Evolutionary conservation across 2,797 vertebrate species (phyloP), one percentile per base, ranked within the genome.

Genomic region (Molothrus aeneus): DNA sequence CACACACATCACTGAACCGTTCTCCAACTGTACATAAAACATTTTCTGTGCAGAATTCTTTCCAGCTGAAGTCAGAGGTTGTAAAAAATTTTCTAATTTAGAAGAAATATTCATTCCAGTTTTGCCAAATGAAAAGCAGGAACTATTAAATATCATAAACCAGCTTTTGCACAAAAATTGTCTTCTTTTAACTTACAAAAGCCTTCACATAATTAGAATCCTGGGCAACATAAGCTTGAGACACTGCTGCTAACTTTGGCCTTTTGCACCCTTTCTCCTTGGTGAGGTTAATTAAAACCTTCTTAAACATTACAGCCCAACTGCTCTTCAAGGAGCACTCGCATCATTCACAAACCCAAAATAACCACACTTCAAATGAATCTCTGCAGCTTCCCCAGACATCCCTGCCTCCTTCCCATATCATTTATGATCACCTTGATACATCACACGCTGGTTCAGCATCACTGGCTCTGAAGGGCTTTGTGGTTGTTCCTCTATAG

Each of bases 81-180:
- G 42, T 20, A 47, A 69, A 86, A 6, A 4, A 1, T 6, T 10
- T 77, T 89, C 34, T 54, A 6, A 38, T 80, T 78, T 61, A 86
- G 50, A 84, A 57, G 50, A 79, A 90, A 74, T 48, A 71, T 26
- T 43, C n/a, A 48, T 68, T 80, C 42, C 48, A 53, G 31, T 86
- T 86, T 75, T 83, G 61, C 50, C 80, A 93, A 87, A 87, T 43
- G 36, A 78, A 89, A 83, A 92, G 34, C 43, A 74, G 28, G 68
- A 89, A 63, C 47, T 45, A 63, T 42, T 77, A 63, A 88, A 83
- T 25, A 64, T 10, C 57, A 54, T 13, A 78, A 81, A 81, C 26
- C 74, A 60, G 21, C 32, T 56, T 83, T 77, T 80, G 51, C 92
- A 87, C 43, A 43, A 51, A 34, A 87, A 20, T 32, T 0, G 1